phyloP scores from a whole-genome alignment of 2,888 invertebrate genomes.

The Drosophila greeni region DNA sequence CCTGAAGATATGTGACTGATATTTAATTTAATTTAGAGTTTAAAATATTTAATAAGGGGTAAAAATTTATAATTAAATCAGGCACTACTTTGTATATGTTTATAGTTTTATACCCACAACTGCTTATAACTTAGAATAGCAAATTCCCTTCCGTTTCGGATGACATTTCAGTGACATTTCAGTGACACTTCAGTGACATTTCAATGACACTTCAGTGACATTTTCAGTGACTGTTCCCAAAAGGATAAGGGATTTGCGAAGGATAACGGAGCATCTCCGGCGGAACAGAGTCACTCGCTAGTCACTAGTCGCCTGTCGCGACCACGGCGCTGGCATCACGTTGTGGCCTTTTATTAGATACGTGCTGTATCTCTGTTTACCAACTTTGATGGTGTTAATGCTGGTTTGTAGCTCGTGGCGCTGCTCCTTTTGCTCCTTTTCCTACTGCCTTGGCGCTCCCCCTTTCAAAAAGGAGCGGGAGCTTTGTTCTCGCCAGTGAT shows the following conservation, averaged over 20 bases:
- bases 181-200: too few species aligned
- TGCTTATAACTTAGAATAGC: too few species aligned
- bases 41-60: too few species aligned
- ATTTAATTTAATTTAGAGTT: background rate
- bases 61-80: too few species aligned
- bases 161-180: constrained; percentile 3
- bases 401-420: constrained; percentile 37
- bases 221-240: constrained; percentile 2
- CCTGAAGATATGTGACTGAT: background rate
- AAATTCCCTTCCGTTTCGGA: background rate
- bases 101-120: background rate
- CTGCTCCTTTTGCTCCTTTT: constrained; percentile 7
- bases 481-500: constrained; percentile 33
- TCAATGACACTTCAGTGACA: too few species aligned
- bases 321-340: constrained; percentile 62
- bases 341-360: constrained; percentile 77
- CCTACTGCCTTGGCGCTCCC: constrained; percentile 4
- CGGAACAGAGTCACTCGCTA: constrained; percentile 1
- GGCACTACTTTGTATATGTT: background rate
- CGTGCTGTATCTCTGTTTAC: constrained; percentile 78
- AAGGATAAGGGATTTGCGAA: background rate
- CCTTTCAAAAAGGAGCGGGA: constrained; percentile 14
- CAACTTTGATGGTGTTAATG: constrained; percentile 73
- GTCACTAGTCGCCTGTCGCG: constrained; percentile 29
- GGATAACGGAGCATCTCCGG: constrained; percentile 21